Evolutionary conservation across 1,140 invertebrate species (phyloP), one percentile per base, ranked within the genome.

Genomic region (Cydia pomonella): DNA sequence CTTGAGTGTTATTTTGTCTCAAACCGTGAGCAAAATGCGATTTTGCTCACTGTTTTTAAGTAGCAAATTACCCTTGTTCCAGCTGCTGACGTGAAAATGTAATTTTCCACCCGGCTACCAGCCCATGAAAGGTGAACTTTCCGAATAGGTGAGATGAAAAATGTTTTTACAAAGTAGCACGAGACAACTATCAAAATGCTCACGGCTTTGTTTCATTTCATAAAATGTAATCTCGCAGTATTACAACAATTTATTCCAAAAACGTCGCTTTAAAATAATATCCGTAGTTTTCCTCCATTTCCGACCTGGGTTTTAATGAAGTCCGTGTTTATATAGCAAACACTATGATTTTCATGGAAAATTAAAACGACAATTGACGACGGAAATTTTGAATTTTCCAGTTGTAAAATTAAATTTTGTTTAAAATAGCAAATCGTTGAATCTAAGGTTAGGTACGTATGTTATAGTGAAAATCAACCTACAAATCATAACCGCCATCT

Each of bases 261-360:
- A 59, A 9, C 21, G 53, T 59, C 53, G 53, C 53, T 21, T 59
- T 59, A 23, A 23, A 59, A 59, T 59, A 59, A 59, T 59, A 59
- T 23, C 18, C 53, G 18, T 59, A 23, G 53, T 23, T 10, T 7
- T 23, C n/a, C 53, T 23, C 21, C 21, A 59, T 12, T n/a, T 59
- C 47, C 18, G 16, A 18, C 12, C 47, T n/a, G 16, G 6, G n/a
- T 13, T 50, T n/a, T 50, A 50, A 50, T 50, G 0, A 50, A 50
- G 47, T 18, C 47, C 53, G 18, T 59, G 21, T 59, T 59, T 59
- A 59, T 12, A 59, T 7, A 59, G 3, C 6, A 59, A 59, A 59
- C 53, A 59, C 7, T 12, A 18, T 23, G 21, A 59, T 23, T 23
- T 23, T 59, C 53, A 59, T 59, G 53, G 41, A 59, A 59, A 23